These are phyloP conservation scores for Augochlorella aurata DNA, from an alignment of 2,888 invertebrate species.

Conservation along the genomic window DNA sequence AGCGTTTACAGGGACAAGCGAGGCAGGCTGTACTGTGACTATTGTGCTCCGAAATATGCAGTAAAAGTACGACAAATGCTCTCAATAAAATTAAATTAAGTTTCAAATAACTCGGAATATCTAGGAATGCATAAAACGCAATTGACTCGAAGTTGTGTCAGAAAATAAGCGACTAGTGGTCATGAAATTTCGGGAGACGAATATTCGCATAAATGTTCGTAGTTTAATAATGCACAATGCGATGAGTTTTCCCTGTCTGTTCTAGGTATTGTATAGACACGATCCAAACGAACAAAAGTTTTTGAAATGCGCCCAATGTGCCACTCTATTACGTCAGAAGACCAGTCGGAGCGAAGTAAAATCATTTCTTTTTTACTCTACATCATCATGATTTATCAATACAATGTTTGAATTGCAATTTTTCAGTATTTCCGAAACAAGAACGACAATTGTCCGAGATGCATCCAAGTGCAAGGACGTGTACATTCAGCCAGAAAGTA, in stretches of 20 bases:
- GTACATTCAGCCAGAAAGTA: neutral
- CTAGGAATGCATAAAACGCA: neutral
- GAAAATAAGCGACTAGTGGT: neutral
- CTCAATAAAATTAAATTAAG: neutral
- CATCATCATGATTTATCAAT: neutral
- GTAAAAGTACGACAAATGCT: constrained; percentile 28
- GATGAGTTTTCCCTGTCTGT: neutral
- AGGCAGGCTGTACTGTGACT: constrained; percentile 54
- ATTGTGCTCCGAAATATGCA: constrained; percentile 37
- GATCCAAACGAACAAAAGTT: constrained; percentile 4
- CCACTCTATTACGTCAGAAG: constrained; percentile 9
- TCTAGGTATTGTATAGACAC: constrained; percentile 15
- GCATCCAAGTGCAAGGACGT: constrained; percentile 12
- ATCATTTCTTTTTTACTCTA: neutral
- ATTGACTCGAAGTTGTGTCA: neutral
- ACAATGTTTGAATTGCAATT: neutral
- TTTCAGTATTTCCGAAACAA: constrained; percentile 31
- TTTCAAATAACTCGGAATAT: neutral
- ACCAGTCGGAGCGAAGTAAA: neutral
- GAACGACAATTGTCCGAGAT: constrained; percentile 37
- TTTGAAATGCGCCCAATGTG: constrained; percentile 28
- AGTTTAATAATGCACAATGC: neutral
- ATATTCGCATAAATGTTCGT: neutral
- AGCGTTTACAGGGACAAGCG: constrained; percentile 41
- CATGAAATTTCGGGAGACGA: neutral